phyloP scores from a whole-genome alignment of 2,113 vertebrate species.

The Carettochelys insculpta region DNA sequence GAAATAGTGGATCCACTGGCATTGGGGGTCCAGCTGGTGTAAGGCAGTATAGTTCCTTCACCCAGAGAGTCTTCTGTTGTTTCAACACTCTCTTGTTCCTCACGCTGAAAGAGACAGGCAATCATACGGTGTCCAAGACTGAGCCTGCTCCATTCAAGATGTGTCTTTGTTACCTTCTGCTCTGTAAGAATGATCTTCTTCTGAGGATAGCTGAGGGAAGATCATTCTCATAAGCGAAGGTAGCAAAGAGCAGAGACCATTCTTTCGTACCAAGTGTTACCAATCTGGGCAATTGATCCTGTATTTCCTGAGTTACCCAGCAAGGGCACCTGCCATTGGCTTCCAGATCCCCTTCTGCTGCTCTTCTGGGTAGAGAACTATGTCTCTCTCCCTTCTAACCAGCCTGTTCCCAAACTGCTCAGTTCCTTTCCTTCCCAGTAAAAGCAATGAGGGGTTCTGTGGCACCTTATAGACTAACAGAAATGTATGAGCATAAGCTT shows the following conservation, averaged over 20 bases:
- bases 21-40: not conserved
- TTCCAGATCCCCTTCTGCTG: not conserved
- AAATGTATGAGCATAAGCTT: no score
- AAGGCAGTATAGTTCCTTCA: not conserved
- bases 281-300: not conserved
- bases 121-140: not conserved
- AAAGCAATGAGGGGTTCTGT: no score
- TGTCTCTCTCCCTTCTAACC: not conserved
- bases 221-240: not conserved
- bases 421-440: not conserved
- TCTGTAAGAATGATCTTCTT: not conserved
- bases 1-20: not conserved
- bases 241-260: constrained; percentile 9
- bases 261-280: not conserved
- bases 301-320: not conserved
- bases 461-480: no score
- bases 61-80: not conserved
- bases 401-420: not conserved
- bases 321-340: not conserved
- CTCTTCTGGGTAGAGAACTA: not conserved
- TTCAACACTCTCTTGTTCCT: not conserved
- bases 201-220: not conserved
- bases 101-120: not conserved
- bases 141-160: not conserved
- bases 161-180: not conserved